Evolutionary conservation across 23 tunicate genomes (phyloP), one percentile per base, ranked within the genome.

Genomic region (Trididemnum clinides): DNA sequence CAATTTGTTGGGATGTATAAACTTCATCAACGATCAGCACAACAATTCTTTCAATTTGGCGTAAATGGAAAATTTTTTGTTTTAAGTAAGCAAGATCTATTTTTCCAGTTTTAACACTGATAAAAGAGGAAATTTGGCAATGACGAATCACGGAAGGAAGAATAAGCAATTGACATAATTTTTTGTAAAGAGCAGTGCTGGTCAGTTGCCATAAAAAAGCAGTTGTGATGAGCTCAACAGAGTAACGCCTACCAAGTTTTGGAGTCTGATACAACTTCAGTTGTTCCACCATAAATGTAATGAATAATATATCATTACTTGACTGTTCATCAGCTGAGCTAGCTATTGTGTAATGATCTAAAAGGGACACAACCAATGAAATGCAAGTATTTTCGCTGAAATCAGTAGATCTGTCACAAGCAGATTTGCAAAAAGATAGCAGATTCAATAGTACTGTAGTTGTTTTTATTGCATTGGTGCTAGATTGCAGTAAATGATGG

Each of bases 161-260:
- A n/a, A 38, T 39, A 2, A 74, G 22, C 28, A 38, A 2, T 19
- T 74, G 29, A 22, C 58, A 18, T 37, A 74, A n/a, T 28, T 74
- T 37, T 38, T 74, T 74, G 27, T 74, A 74, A 5, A 74, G 38
- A 28, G 57, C 20, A 35, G 80, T 35, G 58, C 80, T 74, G 10
- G 29, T 74, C 1, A 74, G 32, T 28, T 74, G 80, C 80, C 80
- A 74, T 10, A 74, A 74, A 74, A 74, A 74, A 35, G 80, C 80
- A 36, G 80, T 74, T 22, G 57, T 74, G 27, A 74, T 74, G 2
- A 23, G 30, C 36, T 31, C 18, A 5, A 37, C 5, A 4, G 75
- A 29, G 37, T 66, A 66, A 31, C 75, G 75, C 30, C 75, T 36
- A 5, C 37, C 75, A 29, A 29, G 19, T 66, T 66, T 66, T 20